phyloP scores from a whole-genome alignment of 2,797 vertebrate genomes.

The Tamandua tetradactyla region DNA sequence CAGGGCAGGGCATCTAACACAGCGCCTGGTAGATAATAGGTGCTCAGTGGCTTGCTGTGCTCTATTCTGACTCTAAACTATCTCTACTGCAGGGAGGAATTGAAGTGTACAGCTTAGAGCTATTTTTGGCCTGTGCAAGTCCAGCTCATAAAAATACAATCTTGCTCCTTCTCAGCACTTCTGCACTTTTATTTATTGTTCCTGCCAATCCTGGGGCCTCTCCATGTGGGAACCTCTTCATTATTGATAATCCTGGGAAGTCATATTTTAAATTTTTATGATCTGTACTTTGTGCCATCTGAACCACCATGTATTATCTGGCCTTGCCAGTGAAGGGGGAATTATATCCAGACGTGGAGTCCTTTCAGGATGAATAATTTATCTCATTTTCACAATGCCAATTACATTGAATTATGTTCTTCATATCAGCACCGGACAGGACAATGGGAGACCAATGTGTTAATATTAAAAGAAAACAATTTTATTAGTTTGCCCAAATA shows the following conservation, averaged over 20 bases:
- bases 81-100: not conserved
- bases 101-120: not conserved
- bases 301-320: slow-evolving; percentile 83
- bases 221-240: slow-evolving; percentile 82
- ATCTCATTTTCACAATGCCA: slow-evolving; percentile 81
- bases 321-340: slow-evolving; percentile 73
- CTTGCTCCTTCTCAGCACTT: slow-evolving; percentile 77
- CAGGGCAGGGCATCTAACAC: accelerated
- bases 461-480: slow-evolving; percentile 78
- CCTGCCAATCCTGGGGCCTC: slow-evolving; percentile 78
- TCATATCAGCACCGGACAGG: slow-evolving; percentile 77
- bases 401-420: slow-evolving; percentile 83
- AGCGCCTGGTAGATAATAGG: not conserved
- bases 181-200: slow-evolving; percentile 78
- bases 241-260: slow-evolving; percentile 86
- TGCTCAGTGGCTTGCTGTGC: not conserved
- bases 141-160: slow-evolving; percentile 62
- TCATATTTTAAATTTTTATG: slow-evolving; percentile 88
- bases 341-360: slow-evolving; percentile 74
- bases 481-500: not conserved
- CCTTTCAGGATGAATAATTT: slow-evolving; percentile 84
- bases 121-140: slow-evolving; percentile 34
- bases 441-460: slow-evolving; percentile 45
- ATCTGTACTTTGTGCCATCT: slow-evolving; percentile 80
- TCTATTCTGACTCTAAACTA: not conserved